A percentile compares a stretch with the other conserved stretches of the same genome.
These are phyloP conservation scores for Druon quercuslanigerum DNA, from an alignment of 1,140 invertebrate genomes.

Conservation along the genomic window DNA sequence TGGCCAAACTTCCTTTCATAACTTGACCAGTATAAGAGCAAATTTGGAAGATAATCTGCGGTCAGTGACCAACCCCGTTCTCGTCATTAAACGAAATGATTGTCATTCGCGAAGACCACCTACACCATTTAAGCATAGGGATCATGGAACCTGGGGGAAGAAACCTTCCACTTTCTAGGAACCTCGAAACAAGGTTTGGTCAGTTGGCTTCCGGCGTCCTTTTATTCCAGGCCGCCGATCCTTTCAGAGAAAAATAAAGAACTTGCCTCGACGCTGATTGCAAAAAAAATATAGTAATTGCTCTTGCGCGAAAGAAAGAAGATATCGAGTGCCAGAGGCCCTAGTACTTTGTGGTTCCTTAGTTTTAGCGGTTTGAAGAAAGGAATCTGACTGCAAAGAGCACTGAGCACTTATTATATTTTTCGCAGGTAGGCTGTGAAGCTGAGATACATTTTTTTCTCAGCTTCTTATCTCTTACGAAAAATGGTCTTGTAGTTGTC, in stretches of 20 bases:
- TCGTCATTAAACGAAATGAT: slow-evolving; percentile 69
- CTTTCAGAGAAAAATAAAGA: slow-evolving; percentile 25
- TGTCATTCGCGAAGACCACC: slow-evolving; percentile 60
- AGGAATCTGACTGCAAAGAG: slow-evolving; percentile 24
- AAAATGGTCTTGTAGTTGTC: slow-evolving; percentile 15
- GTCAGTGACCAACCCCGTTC: slow-evolving; percentile 44
- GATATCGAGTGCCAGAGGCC: slow-evolving; percentile 30
- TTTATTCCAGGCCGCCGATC: slow-evolving; percentile 40
- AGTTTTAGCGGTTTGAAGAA: slow-evolving; percentile 19
- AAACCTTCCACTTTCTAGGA: slow-evolving; percentile 49
- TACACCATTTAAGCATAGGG: slow-evolving; percentile 54
- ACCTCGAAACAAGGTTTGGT: slow-evolving; percentile 41
- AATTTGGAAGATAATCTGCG: slow-evolving; percentile 58
- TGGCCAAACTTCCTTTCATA: neutral
- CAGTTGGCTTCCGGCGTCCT: slow-evolving; percentile 51
- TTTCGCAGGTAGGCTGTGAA: slow-evolving; percentile 19
- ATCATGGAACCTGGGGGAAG: slow-evolving; percentile 42
- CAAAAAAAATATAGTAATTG: slow-evolving; percentile 32
- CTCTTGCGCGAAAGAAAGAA: slow-evolving; percentile 25
- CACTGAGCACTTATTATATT: slow-evolving; percentile 16
- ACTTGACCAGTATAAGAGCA: neutral
- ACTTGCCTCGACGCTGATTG: slow-evolving; percentile 1
- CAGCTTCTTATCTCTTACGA: slow-evolving; percentile 21
- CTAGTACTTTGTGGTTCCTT: slow-evolving; percentile 22
- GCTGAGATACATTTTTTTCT: slow-evolving; percentile 33